These are phyloP conservation scores for Cantharis rufa DNA, from an alignment of 2,888 invertebrate genomes.

Conservation along the genomic window DNA sequence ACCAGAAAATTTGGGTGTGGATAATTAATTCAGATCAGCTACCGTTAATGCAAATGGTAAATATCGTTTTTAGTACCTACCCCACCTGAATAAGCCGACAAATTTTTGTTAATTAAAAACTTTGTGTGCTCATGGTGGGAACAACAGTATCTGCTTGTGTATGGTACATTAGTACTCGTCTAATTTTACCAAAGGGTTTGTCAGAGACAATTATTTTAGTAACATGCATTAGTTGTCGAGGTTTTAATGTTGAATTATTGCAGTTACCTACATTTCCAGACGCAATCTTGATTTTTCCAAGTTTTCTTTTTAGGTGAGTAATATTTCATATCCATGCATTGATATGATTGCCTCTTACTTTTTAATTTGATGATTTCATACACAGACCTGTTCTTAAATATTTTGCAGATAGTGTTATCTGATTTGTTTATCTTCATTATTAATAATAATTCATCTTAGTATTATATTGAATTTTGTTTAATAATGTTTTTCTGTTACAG, in stretches of 20 bases:
- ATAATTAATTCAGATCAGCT: too few relatives aligned
- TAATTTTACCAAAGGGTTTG: slow-evolving; percentile 45
- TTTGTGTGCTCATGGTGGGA: slow-evolving; percentile 50
- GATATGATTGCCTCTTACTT: too few relatives aligned
- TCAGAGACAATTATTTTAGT: too few relatives aligned
- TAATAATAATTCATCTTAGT: too few relatives aligned
- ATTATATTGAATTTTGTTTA: background rate
- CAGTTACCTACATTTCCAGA: background rate
- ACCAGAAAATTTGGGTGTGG: too few relatives aligned
- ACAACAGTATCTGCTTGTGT: slow-evolving; percentile 47
- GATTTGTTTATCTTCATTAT: too few relatives aligned
- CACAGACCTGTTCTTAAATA: slow-evolving; percentile 1
- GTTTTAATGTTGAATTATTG: background rate
- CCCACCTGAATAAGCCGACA: slow-evolving; percentile 52
- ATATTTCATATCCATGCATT: too few relatives aligned
- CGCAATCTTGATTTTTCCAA: too few relatives aligned
- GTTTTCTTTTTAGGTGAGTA: too few relatives aligned
- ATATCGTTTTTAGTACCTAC: slow-evolving; percentile 24
- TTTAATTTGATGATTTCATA: background rate
- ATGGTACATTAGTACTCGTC: slow-evolving; percentile 40
- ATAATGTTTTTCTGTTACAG: background rate
- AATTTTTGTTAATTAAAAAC: slow-evolving; percentile 39
- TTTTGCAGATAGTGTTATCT: background rate
- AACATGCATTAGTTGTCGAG: too few relatives aligned
- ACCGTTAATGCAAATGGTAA: too few relatives aligned